A percentile compares a stretch with the other conserved stretches of the same genome.
Conservation (phyloP, 1,140 invertebrate genomes). For the Drosophila novamexicana region DNA sequence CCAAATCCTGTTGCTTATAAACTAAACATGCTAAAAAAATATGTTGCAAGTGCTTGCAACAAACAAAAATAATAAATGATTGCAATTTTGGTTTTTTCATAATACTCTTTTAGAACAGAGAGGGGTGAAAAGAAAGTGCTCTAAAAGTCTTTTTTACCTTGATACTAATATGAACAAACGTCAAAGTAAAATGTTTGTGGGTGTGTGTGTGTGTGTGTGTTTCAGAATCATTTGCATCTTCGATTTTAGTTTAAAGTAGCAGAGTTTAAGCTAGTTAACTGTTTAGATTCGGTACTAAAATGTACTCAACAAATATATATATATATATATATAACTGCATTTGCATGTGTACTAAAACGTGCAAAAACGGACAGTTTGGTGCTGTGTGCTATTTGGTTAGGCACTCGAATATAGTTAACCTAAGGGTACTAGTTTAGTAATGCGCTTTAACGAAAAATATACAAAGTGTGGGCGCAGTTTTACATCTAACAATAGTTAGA, state of each 20-base stretch:
- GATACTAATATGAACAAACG: constrained; percentile 56
- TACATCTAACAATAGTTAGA: constrained; percentile 82
- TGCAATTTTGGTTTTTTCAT: constrained; percentile 47
- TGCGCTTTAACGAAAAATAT: constrained; percentile 54
- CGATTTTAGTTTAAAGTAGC: background rate
- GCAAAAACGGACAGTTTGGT: constrained; percentile 66
- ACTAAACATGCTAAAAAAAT: constrained; percentile 74
- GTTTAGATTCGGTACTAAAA: constrained; percentile 43
- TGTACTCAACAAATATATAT: constrained; percentile 26
- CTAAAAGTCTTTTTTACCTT: constrained; percentile 39
- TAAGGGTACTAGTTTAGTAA: constrained; percentile 40
- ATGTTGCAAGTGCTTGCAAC: background rate
- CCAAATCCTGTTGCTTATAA: constrained; percentile 50
- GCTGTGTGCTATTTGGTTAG: constrained; percentile 62
- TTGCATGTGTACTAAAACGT: constrained; percentile 68
- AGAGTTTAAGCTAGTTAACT: constrained; percentile 49
- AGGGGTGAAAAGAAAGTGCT: constrained; percentile 10
- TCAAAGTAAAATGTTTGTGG: constrained; percentile 42
- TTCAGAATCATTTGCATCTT: background rate
- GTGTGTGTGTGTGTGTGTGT: background rate
- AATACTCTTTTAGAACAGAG: constrained; percentile 71
- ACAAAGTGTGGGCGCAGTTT: constrained; percentile 65
- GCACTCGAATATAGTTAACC: constrained; percentile 51
- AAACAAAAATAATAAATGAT: constrained; percentile 30
- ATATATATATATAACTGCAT: constrained; percentile 53